phyloP scores from a whole-genome alignment of 2,888 invertebrate species.

The Lasioglossum oenotherae region DNA sequence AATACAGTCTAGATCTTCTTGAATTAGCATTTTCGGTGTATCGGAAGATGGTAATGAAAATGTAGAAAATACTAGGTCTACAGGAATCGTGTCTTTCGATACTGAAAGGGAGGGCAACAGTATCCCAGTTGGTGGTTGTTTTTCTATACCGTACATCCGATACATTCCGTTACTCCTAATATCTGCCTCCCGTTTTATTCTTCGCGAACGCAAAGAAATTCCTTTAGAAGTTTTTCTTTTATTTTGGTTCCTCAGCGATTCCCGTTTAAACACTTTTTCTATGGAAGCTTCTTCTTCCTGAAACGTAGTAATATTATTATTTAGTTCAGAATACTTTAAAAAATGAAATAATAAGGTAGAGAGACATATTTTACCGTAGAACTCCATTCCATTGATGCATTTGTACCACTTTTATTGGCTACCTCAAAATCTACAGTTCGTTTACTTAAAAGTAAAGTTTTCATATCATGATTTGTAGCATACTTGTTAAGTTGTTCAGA shows the following conservation, averaged over 20 bases:
- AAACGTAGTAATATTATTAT: conserved; percentile 5
- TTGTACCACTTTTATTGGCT: not conserved
- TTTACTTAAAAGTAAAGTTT: conserved; percentile 3
- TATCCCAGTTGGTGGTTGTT: conserved; percentile 81
- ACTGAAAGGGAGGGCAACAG: conserved; percentile 81
- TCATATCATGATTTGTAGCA: not conserved
- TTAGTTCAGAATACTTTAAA: not conserved
- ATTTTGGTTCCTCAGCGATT: conserved; percentile 67
- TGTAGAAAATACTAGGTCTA: conserved; percentile 90
- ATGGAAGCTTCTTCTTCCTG: conserved; percentile 64
- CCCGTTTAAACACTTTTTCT: conserved; percentile 70
- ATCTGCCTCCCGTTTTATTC: conserved; percentile 40
- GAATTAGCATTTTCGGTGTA: conserved; percentile 86
- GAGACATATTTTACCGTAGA: conserved; percentile 1
- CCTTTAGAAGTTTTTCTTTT: conserved; percentile 39
- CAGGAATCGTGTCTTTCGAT: conserved; percentile 84
- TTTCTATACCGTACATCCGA: conserved; percentile 79
- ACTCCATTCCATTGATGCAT: conserved; percentile 2
- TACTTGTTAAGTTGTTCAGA: conserved; percentile 4
- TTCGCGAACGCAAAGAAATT: conserved; percentile 37
- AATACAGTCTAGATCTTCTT: conserved; percentile 89
- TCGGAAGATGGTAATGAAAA: conserved; percentile 90
- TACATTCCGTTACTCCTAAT: conserved; percentile 22
- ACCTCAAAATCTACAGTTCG: not conserved
- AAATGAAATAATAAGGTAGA: not conserved